Evolutionary conservation across 2,113 vertebrate genomes (phyloP), one percentile per base, ranked within the genome.

Genomic region (Arvicanthis niloticus): DNA sequence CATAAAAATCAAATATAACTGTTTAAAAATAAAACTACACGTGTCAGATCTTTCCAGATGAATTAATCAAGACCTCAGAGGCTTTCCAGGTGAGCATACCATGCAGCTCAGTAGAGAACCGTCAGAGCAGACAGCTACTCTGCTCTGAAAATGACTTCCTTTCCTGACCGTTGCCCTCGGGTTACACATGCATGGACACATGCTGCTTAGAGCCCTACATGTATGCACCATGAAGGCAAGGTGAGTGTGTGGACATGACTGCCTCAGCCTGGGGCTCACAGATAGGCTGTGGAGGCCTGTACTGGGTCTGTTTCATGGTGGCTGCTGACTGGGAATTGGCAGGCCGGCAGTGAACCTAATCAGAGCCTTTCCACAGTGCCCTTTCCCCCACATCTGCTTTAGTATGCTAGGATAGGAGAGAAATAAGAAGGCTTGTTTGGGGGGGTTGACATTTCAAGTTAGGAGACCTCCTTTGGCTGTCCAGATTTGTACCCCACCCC

Each of bases 121-220:
- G 0, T 22, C 21, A 76, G 67, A 19, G 12, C 3, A 11, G 56
- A 62, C 0, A 5, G 11, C 6, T 4, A 0, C 29, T 40, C 26
- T 4, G 2, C 9, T 26, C 24, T 34, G 24, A 21, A 60, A n/a
- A 15, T 3, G 22, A 3, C 40, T 2, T 0, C 0, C 40, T 31
- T 58, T 62, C 15, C 2, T 16, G 29, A 4, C 1, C 13, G 2
- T 2, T 45, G 60, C 45, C 22, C 15, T 72, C 31, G 3, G 5
- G 40, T 4, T 65, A 11, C 45, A 65, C 5, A 19, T 0, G 15
- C 24, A 0, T 24, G 37, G 87, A 42, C n/a, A 26, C 60, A 75
- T 4, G 0, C 24, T 51, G 3, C 40, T 22, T 16, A 45, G 4
- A 13, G 60, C 21, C 87, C 29, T n/a, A n/a, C n/a, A n/a, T 5